phyloP scores from a whole-genome alignment of 2,888 invertebrate genomes.

The Euplexia lucipara region DNA sequence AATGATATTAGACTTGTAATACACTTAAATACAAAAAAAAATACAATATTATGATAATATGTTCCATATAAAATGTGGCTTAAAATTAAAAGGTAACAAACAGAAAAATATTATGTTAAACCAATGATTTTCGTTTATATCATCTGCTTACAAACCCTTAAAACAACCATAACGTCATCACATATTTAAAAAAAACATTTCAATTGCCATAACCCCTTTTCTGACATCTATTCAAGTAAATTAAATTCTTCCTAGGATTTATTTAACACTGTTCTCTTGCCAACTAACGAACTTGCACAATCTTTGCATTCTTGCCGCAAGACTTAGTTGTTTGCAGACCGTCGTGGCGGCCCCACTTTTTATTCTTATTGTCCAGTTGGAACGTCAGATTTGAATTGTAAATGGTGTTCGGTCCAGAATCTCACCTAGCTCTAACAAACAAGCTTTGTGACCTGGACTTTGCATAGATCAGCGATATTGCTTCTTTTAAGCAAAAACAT shows the following conservation, averaged over 20 bases:
- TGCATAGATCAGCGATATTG: constrained; percentile 62
- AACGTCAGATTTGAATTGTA: constrained; percentile 68
- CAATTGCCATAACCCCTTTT: constrained; percentile 2
- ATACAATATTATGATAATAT: too few relatives aligned
- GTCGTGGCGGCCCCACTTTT: constrained; percentile 36
- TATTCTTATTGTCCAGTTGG: constrained; percentile 57
- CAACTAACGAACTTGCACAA: constrained; percentile 52
- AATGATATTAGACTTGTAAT: too few relatives aligned
- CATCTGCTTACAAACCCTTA: too few relatives aligned
- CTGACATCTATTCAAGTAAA: constrained; percentile 25
- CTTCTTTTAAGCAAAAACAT: constrained; percentile 65
- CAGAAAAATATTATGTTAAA: too few relatives aligned
- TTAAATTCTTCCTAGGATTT: constrained; percentile 41
- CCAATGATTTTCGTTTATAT: too few relatives aligned
- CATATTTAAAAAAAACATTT: background rate
- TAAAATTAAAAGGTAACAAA: too few relatives aligned
- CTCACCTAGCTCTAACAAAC: constrained; percentile 62
- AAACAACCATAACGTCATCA: too few relatives aligned
- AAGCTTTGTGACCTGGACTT: constrained; percentile 64
- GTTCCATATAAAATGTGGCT: too few relatives aligned
- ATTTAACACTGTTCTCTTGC: constrained; percentile 41
- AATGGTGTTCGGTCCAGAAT: constrained; percentile 55
- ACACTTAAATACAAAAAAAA: too few relatives aligned
- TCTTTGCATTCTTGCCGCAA: constrained; percentile 51
- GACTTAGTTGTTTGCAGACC: constrained; percentile 48